Base-by-base conservation (phyloP, 2,888 invertebrate species). In the Euproctis similis region DNA sequence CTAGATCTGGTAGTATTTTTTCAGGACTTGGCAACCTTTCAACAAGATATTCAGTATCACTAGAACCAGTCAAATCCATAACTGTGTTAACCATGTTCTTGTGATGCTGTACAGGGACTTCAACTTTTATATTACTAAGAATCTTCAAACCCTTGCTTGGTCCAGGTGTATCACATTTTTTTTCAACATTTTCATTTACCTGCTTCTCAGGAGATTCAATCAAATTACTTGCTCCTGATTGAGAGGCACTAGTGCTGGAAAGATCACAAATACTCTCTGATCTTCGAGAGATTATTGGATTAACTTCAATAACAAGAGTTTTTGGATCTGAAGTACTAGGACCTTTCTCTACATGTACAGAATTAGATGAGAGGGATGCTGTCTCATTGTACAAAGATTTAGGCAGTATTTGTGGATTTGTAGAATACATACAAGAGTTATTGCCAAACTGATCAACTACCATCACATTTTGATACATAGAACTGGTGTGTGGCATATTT, bases 101-200 rank as follows among this genome's bases (percentile, higher is more conserved):
- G 39, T 72, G 64, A 57, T 78, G 82, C 44, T 80, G 76, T 7
- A 85, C 80, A 34, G 82, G 85, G 19, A 85, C 80, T 60, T 86
- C 85, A n/a, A 86, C 82, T 44, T 85, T 86, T 20, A 86, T 77
- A 44, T 86, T 85, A 47, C 85, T 86, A 19, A 86, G 59, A 37
- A 86, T 86, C 56, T 85, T 85, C 7, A 85, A 59, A n/a, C 85
- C 84, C 47, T 71, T 81, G 24, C 52, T 70, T 12, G 69, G 36
- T 2, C 69, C 67, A 17, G 66, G 48, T 4, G 53, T 46, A 10
- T 76, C 77, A 55, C 36, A 55, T 39, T 62, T 67, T 2, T 34
- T 13, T 8, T 66, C 65, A n/a, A 34, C 24, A 32, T 57, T 58
- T 13, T 65, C 63, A 28, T 36, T 30, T 13, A 42, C 29, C 3